These are phyloP conservation scores for Philopotamus ludificatus DNA, from an alignment of 1,140 invertebrate species.

Conservation along the genomic window DNA sequence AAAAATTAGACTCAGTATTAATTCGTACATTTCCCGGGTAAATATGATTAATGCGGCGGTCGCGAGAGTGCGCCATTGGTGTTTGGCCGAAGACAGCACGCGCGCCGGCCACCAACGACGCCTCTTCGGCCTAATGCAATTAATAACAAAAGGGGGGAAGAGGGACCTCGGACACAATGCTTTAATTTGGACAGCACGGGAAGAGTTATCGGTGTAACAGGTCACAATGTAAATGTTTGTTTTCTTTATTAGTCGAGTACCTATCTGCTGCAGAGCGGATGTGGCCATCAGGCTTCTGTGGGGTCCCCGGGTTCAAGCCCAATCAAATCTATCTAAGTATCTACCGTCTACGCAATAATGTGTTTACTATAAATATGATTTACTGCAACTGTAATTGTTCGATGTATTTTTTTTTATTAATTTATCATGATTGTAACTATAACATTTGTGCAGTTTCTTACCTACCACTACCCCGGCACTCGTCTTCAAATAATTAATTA, in stretches of 20 bases:
- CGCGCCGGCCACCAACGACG: neutral
- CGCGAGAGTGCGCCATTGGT: too few species aligned
- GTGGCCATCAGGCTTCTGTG: neutral
- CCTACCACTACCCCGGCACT: neutral
- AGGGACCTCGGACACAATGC: neutral
- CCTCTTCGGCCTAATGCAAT: neutral
- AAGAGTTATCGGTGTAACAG: neutral
- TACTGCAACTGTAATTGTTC: too few species aligned
- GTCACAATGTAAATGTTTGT: neutral
- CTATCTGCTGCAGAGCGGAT: neutral
- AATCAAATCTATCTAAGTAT: neutral
- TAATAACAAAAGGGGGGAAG: neutral
- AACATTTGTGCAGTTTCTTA: too few species aligned
- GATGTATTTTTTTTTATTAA: neutral
- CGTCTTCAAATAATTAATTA: constrained; percentile 17
- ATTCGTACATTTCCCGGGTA: too few species aligned
- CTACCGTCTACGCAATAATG: too few species aligned
- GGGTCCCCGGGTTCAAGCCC: neutral
- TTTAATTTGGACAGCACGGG: neutral
- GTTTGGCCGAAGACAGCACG: neutral
- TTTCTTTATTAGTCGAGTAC: neutral
- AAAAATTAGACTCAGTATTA: too few species aligned
- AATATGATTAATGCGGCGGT: too few species aligned
- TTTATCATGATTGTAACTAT: neutral
- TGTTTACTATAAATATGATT: too few species aligned